Conservation (phyloP, 2,113 vertebrate species). For the Blennius ocellaris region DNA sequence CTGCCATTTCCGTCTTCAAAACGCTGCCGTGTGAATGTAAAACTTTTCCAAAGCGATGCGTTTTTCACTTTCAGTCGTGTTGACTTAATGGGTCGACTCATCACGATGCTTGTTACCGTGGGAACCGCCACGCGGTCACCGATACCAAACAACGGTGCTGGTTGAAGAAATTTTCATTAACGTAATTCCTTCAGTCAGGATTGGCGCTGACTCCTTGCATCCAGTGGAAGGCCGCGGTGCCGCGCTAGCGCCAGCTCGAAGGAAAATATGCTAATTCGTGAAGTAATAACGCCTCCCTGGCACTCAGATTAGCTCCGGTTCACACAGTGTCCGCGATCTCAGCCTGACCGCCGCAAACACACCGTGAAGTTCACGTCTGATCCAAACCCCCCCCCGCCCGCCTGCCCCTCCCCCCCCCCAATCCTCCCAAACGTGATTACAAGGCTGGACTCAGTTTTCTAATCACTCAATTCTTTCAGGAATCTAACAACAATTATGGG, state of each 20-base stretch:
- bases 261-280: slow-evolving; percentile 61
- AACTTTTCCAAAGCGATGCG: no score
- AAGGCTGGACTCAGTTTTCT: slow-evolving; percentile 56
- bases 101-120: no score
- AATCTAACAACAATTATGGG: slow-evolving; percentile 74
- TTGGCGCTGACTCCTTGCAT: slow-evolving; percentile 23
- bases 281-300: slow-evolving; percentile 40
- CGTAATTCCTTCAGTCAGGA: slow-evolving; percentile 51
- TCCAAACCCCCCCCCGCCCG: slow-evolving; percentile 68
- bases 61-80: no score
- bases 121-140: no score
- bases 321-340: slow-evolving; percentile 52
- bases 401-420: no score
- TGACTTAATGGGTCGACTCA: no score
- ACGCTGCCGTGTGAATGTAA: no score
- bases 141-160: no score
- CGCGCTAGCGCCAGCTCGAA: slow-evolving; percentile 18
- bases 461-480: slow-evolving; percentile 67
- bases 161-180: slow-evolving; percentile 11
- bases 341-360: slow-evolving; percentile 61
- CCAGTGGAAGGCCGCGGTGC: slow-evolving; percentile 33
- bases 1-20: no score
- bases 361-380: slow-evolving; percentile 61
- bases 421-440: slow-evolving; percentile 60
- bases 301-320: slow-evolving; percentile 64